phyloP scores from a whole-genome alignment of 2,113 vertebrate species.

The Capreolus pygargus region DNA sequence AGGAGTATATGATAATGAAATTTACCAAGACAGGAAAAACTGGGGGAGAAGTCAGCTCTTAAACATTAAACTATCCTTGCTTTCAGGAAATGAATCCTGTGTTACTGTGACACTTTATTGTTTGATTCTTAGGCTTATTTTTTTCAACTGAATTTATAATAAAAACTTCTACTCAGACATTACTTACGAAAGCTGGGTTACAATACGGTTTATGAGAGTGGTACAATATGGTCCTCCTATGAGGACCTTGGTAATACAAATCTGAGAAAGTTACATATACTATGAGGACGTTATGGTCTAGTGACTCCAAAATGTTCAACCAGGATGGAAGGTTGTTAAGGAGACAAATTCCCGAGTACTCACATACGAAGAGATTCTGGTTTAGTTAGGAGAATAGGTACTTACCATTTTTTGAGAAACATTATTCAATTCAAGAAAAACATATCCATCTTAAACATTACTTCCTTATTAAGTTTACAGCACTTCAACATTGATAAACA shows the following conservation, averaged over 20 bases:
- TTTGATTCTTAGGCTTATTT: not conserved
- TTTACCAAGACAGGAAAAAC: not conserved
- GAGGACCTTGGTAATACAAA: not conserved
- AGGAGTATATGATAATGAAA: not conserved
- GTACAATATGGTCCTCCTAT: not conserved
- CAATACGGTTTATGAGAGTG: not conserved
- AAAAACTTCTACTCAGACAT: not conserved
- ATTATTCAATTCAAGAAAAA: not conserved
- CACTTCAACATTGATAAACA: not conserved
- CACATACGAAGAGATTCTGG: not conserved
- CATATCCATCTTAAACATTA: not conserved
- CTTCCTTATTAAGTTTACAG: not conserved
- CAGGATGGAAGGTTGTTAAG: not conserved
- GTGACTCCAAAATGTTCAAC: not conserved
- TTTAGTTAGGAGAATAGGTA: not conserved
- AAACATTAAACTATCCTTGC: not conserved
- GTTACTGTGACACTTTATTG: not conserved
- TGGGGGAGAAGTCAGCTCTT: not conserved
- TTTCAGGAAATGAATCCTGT: not conserved
- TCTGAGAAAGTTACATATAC: not conserved
- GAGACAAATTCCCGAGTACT: not conserved
- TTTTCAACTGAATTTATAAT: not conserved
- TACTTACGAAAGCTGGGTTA: not conserved
- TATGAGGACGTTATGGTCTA: not conserved
- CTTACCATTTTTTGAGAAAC: not conserved